Base-by-base conservation (phyloP, 2,797 vertebrate species). In the Coranthus polyacanthus region DNA sequence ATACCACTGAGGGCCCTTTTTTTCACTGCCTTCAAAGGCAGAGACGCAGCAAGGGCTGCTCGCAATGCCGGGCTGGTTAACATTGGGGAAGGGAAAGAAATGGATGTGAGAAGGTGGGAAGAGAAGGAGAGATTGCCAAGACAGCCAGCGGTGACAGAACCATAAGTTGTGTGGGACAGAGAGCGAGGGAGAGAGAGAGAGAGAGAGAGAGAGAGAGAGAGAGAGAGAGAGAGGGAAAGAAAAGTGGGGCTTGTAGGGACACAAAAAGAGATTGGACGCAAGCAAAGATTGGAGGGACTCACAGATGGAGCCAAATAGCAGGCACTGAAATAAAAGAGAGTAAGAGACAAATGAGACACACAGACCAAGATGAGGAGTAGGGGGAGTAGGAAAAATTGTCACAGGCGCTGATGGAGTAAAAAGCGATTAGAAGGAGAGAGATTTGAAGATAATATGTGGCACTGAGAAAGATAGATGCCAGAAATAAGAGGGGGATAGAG, bases 1-100 rank as follows among this genome's bases (percentile, higher is more conserved):
- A 64, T 76, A 81, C 59, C 71, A 86, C 69, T 60, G 69, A 81
- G 78, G 62, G 61, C 51, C 29, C 49, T 77, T 56, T 77, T 78
- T 70, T 75, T 66, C 53, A 37, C 52, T 24, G 52, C 68, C 64
- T 92, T 86, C 86, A 92, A 91, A 90, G 80, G 49, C 50, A 70
- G 53, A 81, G 76, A 71, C 73, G 68, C 79, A 81, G 68, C 51
- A 18, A 83, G 58, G 57, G 79, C 61, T 65, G 47, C 77, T 75
- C 45, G 29, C 41, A 43, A 13, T 36, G 50, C 13, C 2, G 10
- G 38, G 38, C 36, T 51, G 60, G 58, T 72, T 78, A 81, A 74
- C 67, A 57, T 64, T 44, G 44, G 69, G 39, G 60, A 51, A 60
- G 18, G 15, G 37, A 55, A 50, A 65, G 32, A 78, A 67, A 72